phyloP scores from a whole-genome alignment of 2,797 vertebrate genomes.

The Psittacula derbiana region DNA sequence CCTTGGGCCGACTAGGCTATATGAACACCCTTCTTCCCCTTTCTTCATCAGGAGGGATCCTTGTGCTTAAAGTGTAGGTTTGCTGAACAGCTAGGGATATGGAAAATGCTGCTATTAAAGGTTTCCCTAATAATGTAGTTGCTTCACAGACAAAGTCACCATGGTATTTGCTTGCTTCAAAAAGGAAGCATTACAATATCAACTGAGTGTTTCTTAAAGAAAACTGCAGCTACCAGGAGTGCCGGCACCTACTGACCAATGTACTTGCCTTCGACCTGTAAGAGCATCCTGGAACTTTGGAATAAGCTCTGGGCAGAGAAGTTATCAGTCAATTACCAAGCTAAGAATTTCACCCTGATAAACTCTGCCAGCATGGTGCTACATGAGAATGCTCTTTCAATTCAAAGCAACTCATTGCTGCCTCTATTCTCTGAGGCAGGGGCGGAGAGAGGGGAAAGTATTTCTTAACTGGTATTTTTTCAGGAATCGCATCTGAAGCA shows the following conservation, averaged over 20 bases:
- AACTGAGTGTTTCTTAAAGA: neutral
- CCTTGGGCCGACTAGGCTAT: neutral
- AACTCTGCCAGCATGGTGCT: neutral
- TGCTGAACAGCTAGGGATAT: neutral
- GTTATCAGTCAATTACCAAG: neutral
- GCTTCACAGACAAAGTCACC: neutral
- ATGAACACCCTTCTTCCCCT: neutral
- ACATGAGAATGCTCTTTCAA: neutral
- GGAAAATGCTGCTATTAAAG: neutral
- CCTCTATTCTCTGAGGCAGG: neutral
- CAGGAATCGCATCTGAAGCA: neutral
- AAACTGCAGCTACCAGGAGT: neutral
- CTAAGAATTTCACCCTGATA: neutral
- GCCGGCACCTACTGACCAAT: neutral
- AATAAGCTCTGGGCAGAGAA: neutral
- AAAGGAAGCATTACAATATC: neutral
- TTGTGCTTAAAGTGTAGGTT: neutral
- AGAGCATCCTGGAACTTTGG: neutral
- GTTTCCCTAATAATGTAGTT: neutral
- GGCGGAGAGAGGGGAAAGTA: neutral
- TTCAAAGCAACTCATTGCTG: neutral
- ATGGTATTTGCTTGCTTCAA: neutral
- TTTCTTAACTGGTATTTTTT: neutral
- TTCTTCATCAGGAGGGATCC: neutral
- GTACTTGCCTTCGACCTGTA: neutral